Percentiles rank a stretch among this genome's conserved stretches.
These are phyloP conservation scores for Acrocephalus scirpaceus DNA, from an alignment of 2,797 vertebrate species.

Conservation along the genomic window DNA sequence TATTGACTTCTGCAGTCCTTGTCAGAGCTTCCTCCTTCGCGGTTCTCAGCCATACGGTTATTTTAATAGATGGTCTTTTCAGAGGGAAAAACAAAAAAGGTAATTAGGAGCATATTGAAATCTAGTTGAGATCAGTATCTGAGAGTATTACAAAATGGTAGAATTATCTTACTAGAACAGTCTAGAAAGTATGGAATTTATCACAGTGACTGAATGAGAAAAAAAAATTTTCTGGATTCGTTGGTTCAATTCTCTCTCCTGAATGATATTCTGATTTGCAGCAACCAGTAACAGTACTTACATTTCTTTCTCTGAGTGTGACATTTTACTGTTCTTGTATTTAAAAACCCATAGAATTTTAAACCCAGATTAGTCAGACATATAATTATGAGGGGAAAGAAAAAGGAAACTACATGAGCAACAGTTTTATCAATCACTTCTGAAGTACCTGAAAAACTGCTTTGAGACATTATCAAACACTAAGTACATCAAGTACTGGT, in stretches of 20 bases:
- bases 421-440: not conserved
- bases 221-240: not conserved
- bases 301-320: not conserved
- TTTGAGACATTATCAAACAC: not conserved
- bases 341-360: not conserved
- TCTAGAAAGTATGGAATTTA: not conserved
- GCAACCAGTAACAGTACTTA: not conserved
- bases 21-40: not conserved
- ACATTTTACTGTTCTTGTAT: not conserved
- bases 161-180: not conserved
- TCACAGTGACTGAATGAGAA: not conserved
- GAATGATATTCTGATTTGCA: not conserved
- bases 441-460: not conserved
- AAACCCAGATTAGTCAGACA: not conserved
- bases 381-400: not conserved
- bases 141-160: not conserved
- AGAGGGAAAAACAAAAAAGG: not conserved
- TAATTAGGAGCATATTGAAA: not conserved
- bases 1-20: not conserved
- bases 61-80: not conserved
- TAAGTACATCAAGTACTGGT: not conserved
- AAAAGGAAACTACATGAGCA: not conserved
- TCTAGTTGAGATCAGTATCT: not conserved
- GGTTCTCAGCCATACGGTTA: rapidly evolving
- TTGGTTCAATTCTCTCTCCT: not conserved